Conservation (phyloP, 2,113 vertebrate genomes). For the Leiothrix lutea region DNA sequence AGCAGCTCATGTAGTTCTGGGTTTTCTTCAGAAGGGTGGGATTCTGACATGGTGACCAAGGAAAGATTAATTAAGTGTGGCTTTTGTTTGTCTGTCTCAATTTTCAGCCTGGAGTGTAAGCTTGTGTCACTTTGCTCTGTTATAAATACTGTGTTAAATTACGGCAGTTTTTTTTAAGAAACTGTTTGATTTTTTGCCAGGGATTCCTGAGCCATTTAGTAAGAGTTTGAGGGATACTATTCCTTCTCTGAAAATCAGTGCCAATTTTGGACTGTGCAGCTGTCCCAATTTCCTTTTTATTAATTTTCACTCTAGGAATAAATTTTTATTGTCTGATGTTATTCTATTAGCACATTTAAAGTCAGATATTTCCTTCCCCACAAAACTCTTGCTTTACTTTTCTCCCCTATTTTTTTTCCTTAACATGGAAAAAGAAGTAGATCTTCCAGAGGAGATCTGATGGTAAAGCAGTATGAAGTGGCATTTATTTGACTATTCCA, state of each 20-base stretch:
- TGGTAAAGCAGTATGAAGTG: not conserved
- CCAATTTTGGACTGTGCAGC: slow-evolving; percentile 66
- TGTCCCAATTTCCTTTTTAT: slow-evolving; percentile 69
- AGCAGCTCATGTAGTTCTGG: not conserved
- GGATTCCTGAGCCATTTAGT: slow-evolving; percentile 71
- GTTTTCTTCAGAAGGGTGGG: not conserved
- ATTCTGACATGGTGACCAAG: slow-evolving; percentile 8
- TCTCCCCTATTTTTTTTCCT: not conserved
- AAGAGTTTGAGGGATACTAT: slow-evolving; percentile 68
- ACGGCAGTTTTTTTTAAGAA: slow-evolving; percentile 56
- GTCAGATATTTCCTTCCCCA: not conserved
- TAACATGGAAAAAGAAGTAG: not conserved
- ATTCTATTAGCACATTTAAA: slow-evolving; percentile 14
- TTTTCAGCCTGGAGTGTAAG: slow-evolving; percentile 38
- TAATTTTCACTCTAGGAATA: slow-evolving; percentile 61
- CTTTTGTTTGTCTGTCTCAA: slow-evolving; percentile 56
- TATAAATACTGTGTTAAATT: slow-evolving; percentile 72
- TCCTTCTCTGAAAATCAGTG: slow-evolving; percentile 71
- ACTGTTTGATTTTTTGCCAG: slow-evolving; percentile 74
- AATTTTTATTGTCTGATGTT: slow-evolving; percentile 23
- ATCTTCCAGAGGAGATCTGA: not conserved
- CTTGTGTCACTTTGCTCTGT: slow-evolving; percentile 64
- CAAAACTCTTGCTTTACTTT: not conserved
- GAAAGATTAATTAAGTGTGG: slow-evolving; percentile 52
- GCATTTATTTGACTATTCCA: slow-evolving; percentile 42